Conservation (phyloP, 1,140 invertebrate genomes). For the Colletes gigas region DNA sequence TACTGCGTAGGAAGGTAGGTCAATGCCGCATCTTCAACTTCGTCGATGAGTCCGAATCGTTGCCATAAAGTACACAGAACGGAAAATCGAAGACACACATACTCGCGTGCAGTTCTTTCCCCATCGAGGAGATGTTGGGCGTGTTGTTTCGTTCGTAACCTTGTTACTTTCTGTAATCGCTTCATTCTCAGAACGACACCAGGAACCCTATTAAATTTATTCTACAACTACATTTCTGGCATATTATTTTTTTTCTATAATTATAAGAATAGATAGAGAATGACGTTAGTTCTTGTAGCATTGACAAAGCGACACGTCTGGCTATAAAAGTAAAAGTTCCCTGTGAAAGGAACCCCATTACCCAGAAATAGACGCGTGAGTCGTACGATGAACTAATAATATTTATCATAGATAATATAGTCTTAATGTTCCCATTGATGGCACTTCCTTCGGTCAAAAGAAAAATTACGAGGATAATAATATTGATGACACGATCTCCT, state of each 20-base stretch:
- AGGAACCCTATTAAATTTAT: too few relatives aligned
- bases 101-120: neutral
- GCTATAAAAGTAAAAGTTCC: neutral
- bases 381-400: neutral
- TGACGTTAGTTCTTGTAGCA: too few relatives aligned
- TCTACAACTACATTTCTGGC: too few relatives aligned
- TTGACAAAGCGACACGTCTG: too few relatives aligned
- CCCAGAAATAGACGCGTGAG: neutral
- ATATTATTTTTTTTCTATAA: too few relatives aligned
- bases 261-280: too few relatives aligned
- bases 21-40: slow-evolving; percentile 63
- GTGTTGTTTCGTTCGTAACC: neutral
- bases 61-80: slow-evolving; percentile 22
- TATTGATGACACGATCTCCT: slow-evolving; percentile 53
- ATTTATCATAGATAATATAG: slow-evolving; percentile 26
- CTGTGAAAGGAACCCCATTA: neutral
- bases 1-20: slow-evolving; percentile 64
- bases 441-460: slow-evolving; percentile 34
- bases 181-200: too few relatives aligned
- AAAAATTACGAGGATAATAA: slow-evolving; percentile 52
- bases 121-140: neutral
- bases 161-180: neutral
- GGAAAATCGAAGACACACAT: slow-evolving; percentile 49
- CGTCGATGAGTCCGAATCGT: slow-evolving; percentile 42
- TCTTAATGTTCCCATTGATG: slow-evolving; percentile 29